phyloP scores from a whole-genome alignment of 2,797 vertebrate genomes.

The Carapus acus region DNA sequence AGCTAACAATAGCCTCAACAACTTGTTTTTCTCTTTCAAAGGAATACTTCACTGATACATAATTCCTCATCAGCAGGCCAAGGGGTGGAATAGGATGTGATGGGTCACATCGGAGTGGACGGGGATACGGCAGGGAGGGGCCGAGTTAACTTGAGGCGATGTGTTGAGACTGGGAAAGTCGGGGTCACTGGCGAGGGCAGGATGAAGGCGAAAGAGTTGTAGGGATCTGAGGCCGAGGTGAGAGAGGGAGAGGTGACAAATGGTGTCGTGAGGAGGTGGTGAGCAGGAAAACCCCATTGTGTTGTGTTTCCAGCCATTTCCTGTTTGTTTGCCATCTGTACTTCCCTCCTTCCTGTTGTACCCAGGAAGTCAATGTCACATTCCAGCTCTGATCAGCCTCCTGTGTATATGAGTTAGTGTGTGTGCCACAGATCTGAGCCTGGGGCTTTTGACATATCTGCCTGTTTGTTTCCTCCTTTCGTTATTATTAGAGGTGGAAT shows the following conservation, averaged over 20 bases:
- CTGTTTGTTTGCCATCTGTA: constrained; percentile 76
- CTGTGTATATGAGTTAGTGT: constrained; percentile 25
- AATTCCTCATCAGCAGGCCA: constrained; percentile 54
- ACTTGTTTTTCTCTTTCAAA: constrained; percentile 31
- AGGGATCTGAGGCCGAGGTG: constrained; percentile 45
- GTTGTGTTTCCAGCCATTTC: constrained; percentile 65
- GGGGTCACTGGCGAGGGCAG: constrained; percentile 19
- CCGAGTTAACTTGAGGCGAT: constrained; percentile 16
- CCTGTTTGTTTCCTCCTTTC: constrained; percentile 8
- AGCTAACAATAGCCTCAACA: constrained; percentile 1
- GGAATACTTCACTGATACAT: constrained; percentile 47
- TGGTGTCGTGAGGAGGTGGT: constrained; percentile 25
- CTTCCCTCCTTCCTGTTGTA: constrained; percentile 75
- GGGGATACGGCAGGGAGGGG: constrained; percentile 30
- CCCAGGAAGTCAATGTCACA: constrained; percentile 71
- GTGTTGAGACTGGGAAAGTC: constrained; percentile 15
- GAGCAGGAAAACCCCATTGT: constrained; percentile 67
- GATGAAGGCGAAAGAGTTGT: constrained; percentile 25
- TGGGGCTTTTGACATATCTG: constrained; percentile 22
- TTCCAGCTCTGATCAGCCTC: constrained; percentile 63
- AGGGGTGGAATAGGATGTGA: constrained; percentile 38
- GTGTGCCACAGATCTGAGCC: constrained; percentile 10
- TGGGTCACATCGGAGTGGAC: constrained; percentile 37
- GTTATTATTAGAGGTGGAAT: constrained; percentile 22
- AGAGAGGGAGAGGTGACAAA: constrained; percentile 43